Percentiles rank a stretch among this genome's conserved stretches.
These are phyloP conservation scores for Axea sp. DNA, from an alignment of 2,888 invertebrate genomes.

Conservation along the genomic window DNA sequence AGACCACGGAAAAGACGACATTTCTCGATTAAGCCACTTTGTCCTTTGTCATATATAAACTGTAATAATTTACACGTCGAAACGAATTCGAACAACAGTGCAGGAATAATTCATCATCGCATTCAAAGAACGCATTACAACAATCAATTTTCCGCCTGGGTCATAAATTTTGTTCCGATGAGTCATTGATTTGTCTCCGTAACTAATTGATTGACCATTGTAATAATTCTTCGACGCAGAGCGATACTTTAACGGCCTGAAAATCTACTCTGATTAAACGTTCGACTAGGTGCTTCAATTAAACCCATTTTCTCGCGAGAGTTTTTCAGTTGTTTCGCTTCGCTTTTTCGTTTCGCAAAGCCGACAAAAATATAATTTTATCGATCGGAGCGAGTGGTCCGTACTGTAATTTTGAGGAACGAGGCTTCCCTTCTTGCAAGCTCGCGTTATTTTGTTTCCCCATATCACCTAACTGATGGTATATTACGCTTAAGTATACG, in stretches of 20 bases:
- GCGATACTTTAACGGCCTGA: slow-evolving; percentile 10
- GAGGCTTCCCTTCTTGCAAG: slow-evolving; percentile 22
- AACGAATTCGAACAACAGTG: slow-evolving; percentile 11
- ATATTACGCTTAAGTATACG: slow-evolving; percentile 56
- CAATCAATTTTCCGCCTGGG: slow-evolving; percentile 33
- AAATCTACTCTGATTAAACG: slow-evolving; percentile 1
- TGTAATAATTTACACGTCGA: slow-evolving; percentile 18
- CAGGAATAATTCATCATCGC: slow-evolving; percentile 19
- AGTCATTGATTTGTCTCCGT: slow-evolving; percentile 34
- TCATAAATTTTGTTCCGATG: slow-evolving; percentile 21
- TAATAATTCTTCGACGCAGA: slow-evolving; percentile 19
- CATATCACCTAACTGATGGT: slow-evolving; percentile 52
- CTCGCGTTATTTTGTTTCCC: slow-evolving; percentile 46
- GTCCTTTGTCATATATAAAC: too few relatives aligned
- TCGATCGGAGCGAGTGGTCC: slow-evolving; percentile 17
- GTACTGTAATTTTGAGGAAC: slow-evolving; percentile 45
- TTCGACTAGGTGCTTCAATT: neutral
- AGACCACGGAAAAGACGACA: too few relatives aligned
- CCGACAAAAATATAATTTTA: slow-evolving; percentile 32
- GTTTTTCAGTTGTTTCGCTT: too few relatives aligned
- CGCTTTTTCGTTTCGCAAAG: neutral
- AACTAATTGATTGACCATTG: slow-evolving; percentile 34
- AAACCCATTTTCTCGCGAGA: neutral
- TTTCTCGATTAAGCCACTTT: too few relatives aligned
- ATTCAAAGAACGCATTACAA: slow-evolving; percentile 32